A percentile compares a stretch with the other conserved stretches of the same genome.
phyloP scores from a whole-genome alignment of 35 echinoderm and acorn worm species.

The Patiria miniata region DNA sequence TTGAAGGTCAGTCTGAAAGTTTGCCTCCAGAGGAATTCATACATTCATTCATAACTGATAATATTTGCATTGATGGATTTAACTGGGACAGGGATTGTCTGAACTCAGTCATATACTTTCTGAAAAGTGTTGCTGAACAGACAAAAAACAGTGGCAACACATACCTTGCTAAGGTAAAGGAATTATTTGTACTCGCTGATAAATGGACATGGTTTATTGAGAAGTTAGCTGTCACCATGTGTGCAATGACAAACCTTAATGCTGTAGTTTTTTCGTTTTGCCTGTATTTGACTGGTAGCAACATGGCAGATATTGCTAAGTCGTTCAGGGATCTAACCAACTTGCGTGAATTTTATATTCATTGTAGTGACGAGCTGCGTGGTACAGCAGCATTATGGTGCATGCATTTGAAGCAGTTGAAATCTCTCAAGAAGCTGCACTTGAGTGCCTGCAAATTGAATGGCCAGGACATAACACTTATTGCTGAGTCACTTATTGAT shows the following conservation, averaged over 20 bases:
- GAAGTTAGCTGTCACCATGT: background rate
- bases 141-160: background rate
- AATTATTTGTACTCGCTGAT: background rate
- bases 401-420: too few species aligned
- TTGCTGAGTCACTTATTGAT: too few species aligned
- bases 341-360: too few species aligned
- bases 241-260: background rate
- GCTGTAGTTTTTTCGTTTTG: background rate
- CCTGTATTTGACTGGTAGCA: background rate
- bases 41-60: background rate
- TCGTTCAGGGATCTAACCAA: too few species aligned
- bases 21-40: conserved; percentile 3
- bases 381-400: too few species aligned
- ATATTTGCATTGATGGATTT: background rate
- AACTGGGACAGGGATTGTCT: background rate
- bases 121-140: background rate
- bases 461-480: too few species aligned
- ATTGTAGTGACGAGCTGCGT: too few species aligned
- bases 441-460: too few species aligned
- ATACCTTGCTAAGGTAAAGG: background rate
- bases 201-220: background rate
- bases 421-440: too few species aligned
- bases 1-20: background rate
- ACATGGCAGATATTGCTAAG: too few species aligned
- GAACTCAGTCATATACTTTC: background rate